Base-by-base conservation (phyloP, 2,888 invertebrate genomes). In the Pomacea canaliculata region DNA sequence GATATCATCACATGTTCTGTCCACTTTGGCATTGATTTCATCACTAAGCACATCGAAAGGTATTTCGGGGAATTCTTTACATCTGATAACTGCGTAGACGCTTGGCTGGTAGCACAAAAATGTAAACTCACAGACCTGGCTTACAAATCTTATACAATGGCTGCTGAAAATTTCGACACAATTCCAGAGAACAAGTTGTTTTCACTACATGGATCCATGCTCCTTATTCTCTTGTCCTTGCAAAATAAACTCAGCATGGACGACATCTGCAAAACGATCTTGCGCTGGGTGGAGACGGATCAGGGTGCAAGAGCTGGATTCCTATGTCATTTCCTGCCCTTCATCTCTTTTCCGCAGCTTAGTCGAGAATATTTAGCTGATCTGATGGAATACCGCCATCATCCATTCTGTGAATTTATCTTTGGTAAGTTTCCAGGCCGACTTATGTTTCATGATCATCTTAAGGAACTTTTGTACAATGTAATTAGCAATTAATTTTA, bases 211-310 rank as follows among this genome's bases (percentile, higher is more conserved):
- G 67, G 67, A 27, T 48, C 67, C 67, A 73, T 67, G 73, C 73
- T 73, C 56, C 67, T 73, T 7, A 66, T 67, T 19, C 1, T 73
- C 0, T 27, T 73, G n/a, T 48, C 49, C 1, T 51, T 65, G 18
- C 73, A 73, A 66, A 16, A 65, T 59, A 66, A 27, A 59, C 73
- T 73, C 66, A 49, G 4, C n/a, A 73, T 67, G 73, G 73, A 73
- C n/a, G 73, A 56, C 59, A 7, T 66, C 7, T 67, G 66, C 49
- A 12, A 59, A 2, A 73, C 73, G 46, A 67, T 73, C n/a, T 10
- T 73, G 56, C 66, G 56, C 48, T 78, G 78, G 78, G 70, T 76
- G 13, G 51, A 73, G 37, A 27, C 48, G 7, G 76, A 78, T n/a
- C 60, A 23, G 1, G 37, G 48, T 9, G 10, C 23, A 1, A 72